Evolutionary conservation across 2,113 vertebrate genomes (phyloP), one percentile per base, ranked within the genome.

Genomic region (Ictalurus punctatus): DNA sequence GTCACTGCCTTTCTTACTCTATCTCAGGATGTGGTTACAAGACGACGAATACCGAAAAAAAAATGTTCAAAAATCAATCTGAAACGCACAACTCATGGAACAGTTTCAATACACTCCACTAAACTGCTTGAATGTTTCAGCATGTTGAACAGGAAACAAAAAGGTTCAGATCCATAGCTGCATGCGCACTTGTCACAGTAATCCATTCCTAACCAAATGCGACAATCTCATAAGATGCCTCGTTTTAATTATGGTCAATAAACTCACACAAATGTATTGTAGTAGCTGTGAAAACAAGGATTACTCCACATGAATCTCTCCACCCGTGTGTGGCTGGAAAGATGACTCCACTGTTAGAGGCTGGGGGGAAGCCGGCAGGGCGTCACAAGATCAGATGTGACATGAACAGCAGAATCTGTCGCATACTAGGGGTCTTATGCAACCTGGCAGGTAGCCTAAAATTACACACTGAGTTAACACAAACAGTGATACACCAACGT

Each of bases 21-120:
- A 86, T 44, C 80, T 89, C 89, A 92, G 90, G 90, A 91, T 91
- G 91, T 91, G 92, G 88, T 92, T 48, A 90, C 88, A 81, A 91
- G 83, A 88, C 21, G 37, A 52, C 16, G 37, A 27, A 56, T 61
- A 74, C 54, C 83, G 30, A 89, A 88, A 84, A 83, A 88, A 69
- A 85, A 83, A 74, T 6, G 9, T 1, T 17, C 69, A 27, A 23
- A 27, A 23, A 30, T 85, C 30, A 25, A 25, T 85, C 14, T 88
- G 59, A 65, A 44, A n/a, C 27, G 23, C 14, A 86, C 16, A 58
- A 59, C 84, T 13, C 27, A 5, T 85, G 48, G 17, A 7, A 12
- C 17, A 40, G 10, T 40, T 86, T 59, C 23, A 34, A 14, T 30
- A 17, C 5, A 73, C 48, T 85, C 10, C 48, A 9, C 65, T 3